Base-by-base conservation (phyloP, 2,888 invertebrate species). In the Allacma fusca region DNA sequence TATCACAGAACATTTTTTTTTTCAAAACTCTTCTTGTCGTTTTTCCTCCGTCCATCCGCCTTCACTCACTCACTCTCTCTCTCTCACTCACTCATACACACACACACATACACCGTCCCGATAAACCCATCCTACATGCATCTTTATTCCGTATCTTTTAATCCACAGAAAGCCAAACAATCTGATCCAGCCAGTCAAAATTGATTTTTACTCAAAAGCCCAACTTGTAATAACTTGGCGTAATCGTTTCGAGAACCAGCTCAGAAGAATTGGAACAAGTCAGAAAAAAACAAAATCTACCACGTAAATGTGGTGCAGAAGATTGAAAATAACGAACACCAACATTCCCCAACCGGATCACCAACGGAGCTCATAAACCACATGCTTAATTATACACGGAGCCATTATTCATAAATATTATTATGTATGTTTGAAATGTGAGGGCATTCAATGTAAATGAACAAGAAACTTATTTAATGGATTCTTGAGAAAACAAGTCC, bases 31-130 rank as follows among this genome's bases (percentile, higher is more conserved):
- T 74, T 65, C 44, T 74, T 74, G 65, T 74, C 74, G 26, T 65
- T 67, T 75, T 75, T 75, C 62, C 57, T 75, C 69, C 68, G 68
- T 75, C 75, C 75, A 75, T 75, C 69, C 69, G 68, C 62, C 62
- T 62, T 62, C 24, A 13, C 24, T 62, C 62, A 34, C 70, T 9
- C 23, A n/a, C 23, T 62, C 4, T 7, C 34, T 34, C 34, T 34
- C 34, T 34, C 34, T 34, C 34, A 7, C 34, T 34, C 34, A 7
- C 34, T 34, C 34, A 7, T 29, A 21, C 67, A 7, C 67, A n/a
- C 65, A 40, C n/a, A n/a, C 29, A 67, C 40, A 68, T 43, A n/a
- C 65, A 40, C n/a, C 40, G 24, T 29, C 5, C 29, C 68, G 75
- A 75, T 75, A 75, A 75, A 75, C 75, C 44, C 59, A 50, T 29